phyloP scores from a whole-genome alignment of 2,888 invertebrate species.

The Thecocarcelia acutangulata region DNA sequence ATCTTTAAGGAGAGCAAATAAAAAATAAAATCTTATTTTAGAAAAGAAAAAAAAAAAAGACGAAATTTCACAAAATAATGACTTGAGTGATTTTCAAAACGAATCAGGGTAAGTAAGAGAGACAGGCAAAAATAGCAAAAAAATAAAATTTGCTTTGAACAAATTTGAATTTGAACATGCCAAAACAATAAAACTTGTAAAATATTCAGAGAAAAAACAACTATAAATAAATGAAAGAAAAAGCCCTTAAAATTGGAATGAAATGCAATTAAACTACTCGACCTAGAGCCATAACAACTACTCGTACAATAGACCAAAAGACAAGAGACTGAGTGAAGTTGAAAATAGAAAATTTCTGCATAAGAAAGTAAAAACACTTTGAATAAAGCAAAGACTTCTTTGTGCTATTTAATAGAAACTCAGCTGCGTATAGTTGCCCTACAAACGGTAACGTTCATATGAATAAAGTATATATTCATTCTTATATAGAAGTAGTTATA shows the following conservation, averaged over 20 bases:
- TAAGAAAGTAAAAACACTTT: slow-evolving; percentile 27
- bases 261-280: slow-evolving; percentile 68
- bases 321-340: not conserved
- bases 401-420: not conserved
- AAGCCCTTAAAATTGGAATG: slow-evolving; percentile 57
- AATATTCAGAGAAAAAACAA: slow-evolving; percentile 20
- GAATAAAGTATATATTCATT: too few species aligned
- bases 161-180: slow-evolving; percentile 59
- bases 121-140: slow-evolving; percentile 13
- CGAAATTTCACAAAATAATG: slow-evolving; percentile 32
- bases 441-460: not conserved
- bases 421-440: not conserved
- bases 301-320: slow-evolving; percentile 14
- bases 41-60: slow-evolving; percentile 5
- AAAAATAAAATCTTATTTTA: slow-evolving; percentile 44
- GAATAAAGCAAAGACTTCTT: slow-evolving; percentile 8
- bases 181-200: slow-evolving; percentile 63
- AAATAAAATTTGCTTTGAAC: slow-evolving; percentile 46
- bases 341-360: slow-evolving; percentile 28
- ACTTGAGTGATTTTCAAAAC: slow-evolving; percentile 23
- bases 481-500: too few species aligned
- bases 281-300: slow-evolving; percentile 49
- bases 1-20: slow-evolving; percentile 13
- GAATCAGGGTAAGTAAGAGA: slow-evolving; percentile 4
- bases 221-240: slow-evolving; percentile 29